Percentiles rank a stretch among this genome's conserved stretches.
Evolutionary conservation across 2,797 vertebrate genomes (phyloP).

Genomic region (Falco cherrug): DNA sequence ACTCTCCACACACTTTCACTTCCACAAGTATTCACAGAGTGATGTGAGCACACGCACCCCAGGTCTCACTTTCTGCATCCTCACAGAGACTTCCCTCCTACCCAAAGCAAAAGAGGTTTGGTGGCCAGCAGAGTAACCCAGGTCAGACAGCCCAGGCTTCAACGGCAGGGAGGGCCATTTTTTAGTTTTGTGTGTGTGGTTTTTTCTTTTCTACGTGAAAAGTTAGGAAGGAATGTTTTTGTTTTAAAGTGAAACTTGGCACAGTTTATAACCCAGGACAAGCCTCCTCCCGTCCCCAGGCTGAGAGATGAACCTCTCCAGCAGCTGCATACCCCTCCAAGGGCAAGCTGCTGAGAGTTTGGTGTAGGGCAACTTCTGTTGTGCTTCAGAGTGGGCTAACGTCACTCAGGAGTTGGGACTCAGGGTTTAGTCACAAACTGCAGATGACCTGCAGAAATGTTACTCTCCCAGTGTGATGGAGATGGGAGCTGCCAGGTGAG

Average conservation of each 20-base stretch:
- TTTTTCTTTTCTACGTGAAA: not conserved
- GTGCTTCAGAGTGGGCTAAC: not conserved
- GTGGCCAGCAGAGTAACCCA: not conserved
- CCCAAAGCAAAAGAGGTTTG: not conserved
- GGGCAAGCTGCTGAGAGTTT: not conserved
- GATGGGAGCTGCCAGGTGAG: not conserved
- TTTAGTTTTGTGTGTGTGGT: accelerated
- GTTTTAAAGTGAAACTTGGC: not conserved
- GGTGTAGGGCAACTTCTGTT: not conserved
- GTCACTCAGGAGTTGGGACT: not conserved
- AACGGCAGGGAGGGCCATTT: not conserved
- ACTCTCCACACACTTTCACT: not conserved
- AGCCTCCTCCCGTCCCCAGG: not conserved
- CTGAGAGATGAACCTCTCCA: not conserved
- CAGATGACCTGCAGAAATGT: not conserved
- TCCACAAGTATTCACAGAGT: not conserved
- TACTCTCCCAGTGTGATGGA: not conserved
- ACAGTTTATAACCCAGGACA: not conserved
- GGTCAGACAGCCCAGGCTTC: not conserved
- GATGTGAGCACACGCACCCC: not conserved
- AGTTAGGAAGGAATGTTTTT: not conserved
- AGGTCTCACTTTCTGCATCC: not conserved
- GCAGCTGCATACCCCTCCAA: not conserved
- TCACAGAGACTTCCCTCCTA: not conserved
- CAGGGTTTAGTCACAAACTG: not conserved